Percentiles rank a stretch among this genome's conserved stretches.
Evolutionary conservation across 2,797 vertebrate species (phyloP).

Genomic region (Leuciscus waleckii): DNA sequence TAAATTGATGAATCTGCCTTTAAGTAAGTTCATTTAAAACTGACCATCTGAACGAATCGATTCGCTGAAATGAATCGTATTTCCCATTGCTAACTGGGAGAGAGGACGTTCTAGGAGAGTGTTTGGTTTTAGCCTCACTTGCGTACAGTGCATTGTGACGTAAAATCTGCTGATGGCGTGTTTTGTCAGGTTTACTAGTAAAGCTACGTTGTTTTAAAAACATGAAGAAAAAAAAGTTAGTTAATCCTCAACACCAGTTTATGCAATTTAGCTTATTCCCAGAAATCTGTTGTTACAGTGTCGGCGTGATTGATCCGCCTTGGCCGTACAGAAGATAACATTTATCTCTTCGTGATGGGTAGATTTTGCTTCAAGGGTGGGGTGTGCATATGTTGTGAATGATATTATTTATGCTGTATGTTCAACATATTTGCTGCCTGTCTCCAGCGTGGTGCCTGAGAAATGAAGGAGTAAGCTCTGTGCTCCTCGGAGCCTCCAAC

Average conservation of each 20-base stretch:
- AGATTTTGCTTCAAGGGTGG: constrained; percentile 23
- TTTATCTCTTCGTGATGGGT: background rate
- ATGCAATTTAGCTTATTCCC: background rate
- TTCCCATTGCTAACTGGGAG: background rate
- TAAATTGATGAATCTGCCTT: background rate
- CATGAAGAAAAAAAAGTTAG: background rate
- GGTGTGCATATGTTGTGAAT: background rate
- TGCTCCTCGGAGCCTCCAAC: constrained; percentile 94
- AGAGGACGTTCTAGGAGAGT: background rate
- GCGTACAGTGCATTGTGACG: background rate
- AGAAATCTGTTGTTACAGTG: background rate
- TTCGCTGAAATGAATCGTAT: background rate
- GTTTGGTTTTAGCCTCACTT: background rate
- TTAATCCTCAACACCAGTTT: background rate
- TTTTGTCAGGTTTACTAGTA: background rate
- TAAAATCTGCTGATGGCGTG: background rate
- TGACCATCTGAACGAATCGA: background rate
- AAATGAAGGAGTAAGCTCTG: constrained; percentile 96
- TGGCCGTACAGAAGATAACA: too few species aligned
- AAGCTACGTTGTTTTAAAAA: background rate
- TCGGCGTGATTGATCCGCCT: background rate
- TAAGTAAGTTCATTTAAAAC: background rate
- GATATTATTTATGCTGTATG: constrained; percentile 43
- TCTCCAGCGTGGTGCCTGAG: constrained; percentile 96
- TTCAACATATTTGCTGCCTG: constrained; percentile 76